Percentiles rank a stretch among this genome's conserved stretches.
Conservation (phyloP, 1,140 invertebrate species). For the Diuraphis noxia region DNA sequence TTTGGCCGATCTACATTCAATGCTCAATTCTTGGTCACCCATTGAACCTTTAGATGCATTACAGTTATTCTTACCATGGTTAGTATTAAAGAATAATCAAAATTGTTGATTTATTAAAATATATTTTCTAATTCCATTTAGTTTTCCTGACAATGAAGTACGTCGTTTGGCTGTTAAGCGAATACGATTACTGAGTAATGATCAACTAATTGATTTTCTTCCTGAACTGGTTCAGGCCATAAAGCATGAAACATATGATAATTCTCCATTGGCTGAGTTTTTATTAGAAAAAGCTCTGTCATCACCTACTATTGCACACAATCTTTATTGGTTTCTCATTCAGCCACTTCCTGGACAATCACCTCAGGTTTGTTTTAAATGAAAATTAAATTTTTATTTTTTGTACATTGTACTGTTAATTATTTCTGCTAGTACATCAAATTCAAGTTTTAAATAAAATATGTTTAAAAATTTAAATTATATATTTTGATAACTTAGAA, state of each 20-base stretch:
- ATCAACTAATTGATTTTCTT: constrained; percentile 87
- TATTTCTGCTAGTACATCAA: not conserved
- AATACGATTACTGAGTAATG: constrained; percentile 77
- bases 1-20: constrained; percentile 80
- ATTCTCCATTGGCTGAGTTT: constrained; percentile 80
- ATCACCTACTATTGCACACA: constrained; percentile 88
- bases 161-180: constrained; percentile 81
- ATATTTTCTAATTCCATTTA: constrained; percentile 59
- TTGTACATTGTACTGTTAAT: not conserved
- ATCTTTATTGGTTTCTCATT: constrained; percentile 90
- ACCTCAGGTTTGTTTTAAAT: constrained; percentile 64
- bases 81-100: constrained; percentile 58
- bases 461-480: not conserved
- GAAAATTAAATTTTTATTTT: not conserved
- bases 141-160: constrained; percentile 88
- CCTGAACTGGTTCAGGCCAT: constrained; percentile 93
- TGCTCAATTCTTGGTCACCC: constrained; percentile 80
- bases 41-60: constrained; percentile 85
- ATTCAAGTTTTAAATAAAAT: not conserved
- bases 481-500: constrained; percentile 56
- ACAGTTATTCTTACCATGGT: constrained; percentile 89
- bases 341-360: constrained; percentile 75
- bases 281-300: constrained; percentile 81
- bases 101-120: not conserved
- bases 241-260: constrained; percentile 91